Evolutionary conservation across 2,113 vertebrate species (phyloP).

Genomic region (Tetraodon nigroviridis): DNA sequence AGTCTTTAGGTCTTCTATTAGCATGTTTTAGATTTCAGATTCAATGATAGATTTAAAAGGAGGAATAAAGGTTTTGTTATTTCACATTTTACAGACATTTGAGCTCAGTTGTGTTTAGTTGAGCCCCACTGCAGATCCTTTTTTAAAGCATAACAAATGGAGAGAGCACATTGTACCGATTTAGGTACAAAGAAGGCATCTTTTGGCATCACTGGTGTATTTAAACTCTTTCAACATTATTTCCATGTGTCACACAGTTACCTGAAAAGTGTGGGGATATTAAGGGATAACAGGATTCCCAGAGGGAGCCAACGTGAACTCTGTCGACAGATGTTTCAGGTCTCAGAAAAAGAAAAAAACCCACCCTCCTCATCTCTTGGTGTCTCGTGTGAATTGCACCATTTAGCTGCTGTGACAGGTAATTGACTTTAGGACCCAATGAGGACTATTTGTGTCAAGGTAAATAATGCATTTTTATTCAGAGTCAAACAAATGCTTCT

Average conservation of each 20-base stretch:
- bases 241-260: conserved; percentile 19
- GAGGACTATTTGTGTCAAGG: conserved; percentile 49
- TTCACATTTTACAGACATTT: no score
- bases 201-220: conserved; percentile 4
- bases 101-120: no score
- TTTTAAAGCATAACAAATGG: no score
- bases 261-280: conserved; percentile 10
- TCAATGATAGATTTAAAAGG: no score
- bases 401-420: conserved; percentile 68
- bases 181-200: background rate
- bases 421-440: conserved; percentile 59
- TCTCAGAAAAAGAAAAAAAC: conserved; percentile 50
- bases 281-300: conserved; percentile 59
- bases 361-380: conserved; percentile 46
- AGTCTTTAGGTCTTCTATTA: no score
- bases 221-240: conserved; percentile 11
- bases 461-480: conserved; percentile 73
- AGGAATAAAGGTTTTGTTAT: no score
- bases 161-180: conserved; percentile 7
- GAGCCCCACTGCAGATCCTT: no score
- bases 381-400: conserved; percentile 58
- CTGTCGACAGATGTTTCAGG: conserved; percentile 71
- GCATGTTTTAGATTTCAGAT: no score
- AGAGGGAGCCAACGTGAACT: conserved; percentile 51
- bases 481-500: conserved; percentile 47